Conservation (phyloP, 2,888 invertebrate species). For the Alitta virens region DNA sequence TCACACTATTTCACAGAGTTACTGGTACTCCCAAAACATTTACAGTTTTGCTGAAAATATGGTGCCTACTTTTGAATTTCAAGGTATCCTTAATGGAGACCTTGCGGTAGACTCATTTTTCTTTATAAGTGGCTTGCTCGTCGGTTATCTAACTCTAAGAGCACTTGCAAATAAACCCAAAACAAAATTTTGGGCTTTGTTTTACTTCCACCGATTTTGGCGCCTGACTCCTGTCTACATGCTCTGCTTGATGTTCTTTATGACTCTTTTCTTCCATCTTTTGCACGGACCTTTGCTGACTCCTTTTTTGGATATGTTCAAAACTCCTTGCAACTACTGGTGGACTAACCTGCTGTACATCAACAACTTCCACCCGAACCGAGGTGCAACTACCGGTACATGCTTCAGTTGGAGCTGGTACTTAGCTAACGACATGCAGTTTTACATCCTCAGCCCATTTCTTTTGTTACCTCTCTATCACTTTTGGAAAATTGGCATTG, state of each 20-base stretch:
- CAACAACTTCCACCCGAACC: slow-evolving; percentile 33
- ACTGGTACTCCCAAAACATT: no score
- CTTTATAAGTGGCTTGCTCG: slow-evolving; percentile 29
- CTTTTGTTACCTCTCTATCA: slow-evolving; percentile 36
- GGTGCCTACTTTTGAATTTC: not conserved
- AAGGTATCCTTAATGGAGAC: not conserved
- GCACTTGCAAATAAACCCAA: slow-evolving; percentile 10
- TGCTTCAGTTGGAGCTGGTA: slow-evolving; percentile 33
- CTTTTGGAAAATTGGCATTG: no score
- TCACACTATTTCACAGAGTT: no score
- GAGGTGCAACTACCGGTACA: no score
- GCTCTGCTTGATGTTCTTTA: slow-evolving; percentile 38
- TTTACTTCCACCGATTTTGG: slow-evolving; percentile 39
- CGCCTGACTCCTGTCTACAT: slow-evolving; percentile 40
- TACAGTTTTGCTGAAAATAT: no score
- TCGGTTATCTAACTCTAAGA: slow-evolving; percentile 26
- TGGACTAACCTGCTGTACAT: slow-evolving; percentile 41
- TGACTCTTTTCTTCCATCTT: slow-evolving; percentile 34
- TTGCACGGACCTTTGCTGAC: slow-evolving; percentile 34
- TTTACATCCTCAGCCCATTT: slow-evolving; percentile 40
- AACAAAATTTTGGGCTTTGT: slow-evolving; percentile 19
- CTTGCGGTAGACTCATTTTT: not conserved
- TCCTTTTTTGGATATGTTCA: slow-evolving; percentile 13
- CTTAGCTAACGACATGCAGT: slow-evolving; percentile 51
- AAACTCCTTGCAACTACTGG: slow-evolving; percentile 33